Conservation (phyloP, 2,797 vertebrate genomes). For the Malurus splendens region DNA sequence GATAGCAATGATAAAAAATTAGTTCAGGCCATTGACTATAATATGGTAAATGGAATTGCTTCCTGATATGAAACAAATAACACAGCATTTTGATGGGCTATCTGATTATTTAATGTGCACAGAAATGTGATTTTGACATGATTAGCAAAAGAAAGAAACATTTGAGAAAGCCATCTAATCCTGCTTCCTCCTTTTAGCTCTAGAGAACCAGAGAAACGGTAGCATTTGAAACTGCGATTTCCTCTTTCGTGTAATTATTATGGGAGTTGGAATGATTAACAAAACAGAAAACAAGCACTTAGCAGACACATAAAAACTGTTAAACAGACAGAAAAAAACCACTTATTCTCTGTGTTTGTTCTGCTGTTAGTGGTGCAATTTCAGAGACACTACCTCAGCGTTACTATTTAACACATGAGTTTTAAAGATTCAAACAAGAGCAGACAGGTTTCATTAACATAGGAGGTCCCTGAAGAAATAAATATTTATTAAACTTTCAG, state of each 20-base stretch:
- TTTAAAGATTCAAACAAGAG: slow-evolving; percentile 51
- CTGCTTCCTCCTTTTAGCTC: slow-evolving; percentile 42
- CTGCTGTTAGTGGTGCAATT: background rate
- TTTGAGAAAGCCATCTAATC: slow-evolving; percentile 52
- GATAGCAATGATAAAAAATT: background rate
- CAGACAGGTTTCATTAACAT: slow-evolving; percentile 62
- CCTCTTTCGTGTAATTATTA: slow-evolving; percentile 39
- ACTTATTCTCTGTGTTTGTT: background rate
- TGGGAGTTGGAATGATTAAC: slow-evolving; percentile 33
- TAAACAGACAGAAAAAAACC: slow-evolving; percentile 21
- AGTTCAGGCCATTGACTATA: background rate
- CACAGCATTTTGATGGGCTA: background rate
- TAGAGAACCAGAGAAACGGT: slow-evolving; percentile 23
- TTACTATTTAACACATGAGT: slow-evolving; percentile 4
- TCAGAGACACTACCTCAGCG: slow-evolving; percentile 19
- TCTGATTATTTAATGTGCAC: background rate
- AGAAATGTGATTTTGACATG: slow-evolving; percentile 46
- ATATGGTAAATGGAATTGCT: background rate
- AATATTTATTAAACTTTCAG: slow-evolving; percentile 57
- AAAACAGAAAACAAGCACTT: slow-evolving; percentile 49
- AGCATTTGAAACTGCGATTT: slow-evolving; percentile 47
- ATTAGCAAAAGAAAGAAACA: slow-evolving; percentile 29
- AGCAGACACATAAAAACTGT: slow-evolving; percentile 34
- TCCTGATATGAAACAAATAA: slow-evolving; percentile 35
- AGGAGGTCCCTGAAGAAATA: slow-evolving; percentile 56